These are phyloP conservation scores for Brachypodius melanocephalos DNA, from an alignment of 2,113 vertebrate species.

Conservation along the genomic window DNA sequence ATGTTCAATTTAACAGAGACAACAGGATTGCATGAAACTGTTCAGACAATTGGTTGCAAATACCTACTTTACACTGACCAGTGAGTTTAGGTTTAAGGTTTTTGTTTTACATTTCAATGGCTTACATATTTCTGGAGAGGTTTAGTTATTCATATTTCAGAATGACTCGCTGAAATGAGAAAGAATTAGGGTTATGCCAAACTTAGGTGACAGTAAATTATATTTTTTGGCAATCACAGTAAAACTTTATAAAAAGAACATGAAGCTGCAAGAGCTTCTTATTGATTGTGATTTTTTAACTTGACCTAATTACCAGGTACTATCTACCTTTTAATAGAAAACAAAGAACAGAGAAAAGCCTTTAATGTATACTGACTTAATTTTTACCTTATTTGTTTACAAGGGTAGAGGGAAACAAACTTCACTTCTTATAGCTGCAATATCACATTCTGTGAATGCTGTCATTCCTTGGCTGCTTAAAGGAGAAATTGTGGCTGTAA, in stretches of 20 bases:
- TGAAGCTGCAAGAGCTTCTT: neutral
- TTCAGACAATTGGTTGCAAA: rapidly evolving
- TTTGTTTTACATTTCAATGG: neutral
- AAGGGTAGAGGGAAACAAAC: neutral
- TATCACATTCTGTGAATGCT: neutral
- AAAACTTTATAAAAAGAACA: neutral
- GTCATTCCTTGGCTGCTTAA: neutral
- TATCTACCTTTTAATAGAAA: conserved; percentile 17
- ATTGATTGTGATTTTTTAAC: neutral
- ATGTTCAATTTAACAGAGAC: neutral
- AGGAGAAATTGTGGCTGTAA: neutral
- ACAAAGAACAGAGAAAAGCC: neutral
- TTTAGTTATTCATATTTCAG: neutral
- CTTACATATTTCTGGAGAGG: neutral
- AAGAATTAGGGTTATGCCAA: neutral
- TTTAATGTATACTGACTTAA: neutral
- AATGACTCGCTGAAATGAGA: neutral
- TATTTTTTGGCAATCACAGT: neutral
- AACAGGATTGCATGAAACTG: neutral
- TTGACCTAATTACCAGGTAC: neutral
- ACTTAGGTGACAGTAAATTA: neutral
- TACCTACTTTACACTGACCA: neutral
- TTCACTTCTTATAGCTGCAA: neutral
- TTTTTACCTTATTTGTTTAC: neutral
- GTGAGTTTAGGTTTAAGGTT: neutral